Base-by-base conservation (phyloP, 2,888 invertebrate species). In the Epinotia nisella region DNA sequence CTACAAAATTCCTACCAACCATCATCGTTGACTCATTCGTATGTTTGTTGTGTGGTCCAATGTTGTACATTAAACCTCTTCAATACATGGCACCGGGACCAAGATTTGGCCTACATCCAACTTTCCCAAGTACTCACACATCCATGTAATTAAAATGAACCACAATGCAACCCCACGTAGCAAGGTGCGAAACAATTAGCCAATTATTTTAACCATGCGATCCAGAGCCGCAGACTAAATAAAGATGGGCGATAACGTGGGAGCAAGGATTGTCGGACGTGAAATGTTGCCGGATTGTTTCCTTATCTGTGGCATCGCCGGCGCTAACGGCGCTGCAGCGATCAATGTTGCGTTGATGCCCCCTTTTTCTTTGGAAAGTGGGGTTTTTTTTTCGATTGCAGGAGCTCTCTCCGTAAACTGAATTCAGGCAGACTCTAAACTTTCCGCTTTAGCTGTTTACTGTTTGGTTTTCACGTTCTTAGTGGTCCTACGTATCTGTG, bases 211-310 rank as follows among this genome's bases (percentile, higher is more conserved):
- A 71, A 55, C 58, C 68, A 59, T 68, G 69, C 24, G 56, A 68
- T 58, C 29, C 64, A 64, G 70, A 62, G 66, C 68, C 69, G 29
- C 62, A 69, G 68, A 68, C 72, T 64, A 39, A 59, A 69, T 73
- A 68, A 69, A 69, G 64, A 73, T 73, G 58, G 39, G 24, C 49
- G 73, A 73, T 73, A 73, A 51, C 69, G 73, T 73, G 73, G 73
- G 73, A 73, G 68, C 73, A 59, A 59, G 73, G 73, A 69, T 64
- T 73, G 73, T 72, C 49, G 56, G 68, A 73, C 73, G 69, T 73
- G 64, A 73, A 73, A 59, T 69, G 69, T 69, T 56, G 59, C 73
- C 21, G 73, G 73, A 73, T 73, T 73, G 73, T 73, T 73, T 62
- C 21, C 56, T 69, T 73, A 73, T 73, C 73, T 68, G 69, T 59